A percentile compares a stretch with the other conserved stretches of the same genome.
phyloP scores from a whole-genome alignment of 2,888 invertebrate genomes.

The Nowickia ferox region DNA sequence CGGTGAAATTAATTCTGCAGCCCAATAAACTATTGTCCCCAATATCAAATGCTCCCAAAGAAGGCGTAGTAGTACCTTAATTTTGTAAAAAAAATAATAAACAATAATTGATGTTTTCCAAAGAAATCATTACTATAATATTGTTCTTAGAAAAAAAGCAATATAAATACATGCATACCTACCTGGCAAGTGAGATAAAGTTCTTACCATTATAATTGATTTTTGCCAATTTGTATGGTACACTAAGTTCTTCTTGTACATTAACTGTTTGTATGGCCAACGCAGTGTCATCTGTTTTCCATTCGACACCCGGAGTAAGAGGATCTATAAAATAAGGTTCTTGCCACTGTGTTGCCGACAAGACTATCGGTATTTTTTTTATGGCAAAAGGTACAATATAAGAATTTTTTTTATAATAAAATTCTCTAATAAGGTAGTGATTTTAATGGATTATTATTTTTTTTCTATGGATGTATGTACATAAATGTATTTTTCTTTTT shows the following conservation, averaged over 20 bases:
- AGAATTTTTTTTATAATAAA: neutral
- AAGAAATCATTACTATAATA: neutral
- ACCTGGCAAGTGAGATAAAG: neutral
- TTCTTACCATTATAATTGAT: slow-evolving; percentile 74
- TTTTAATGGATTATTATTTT: too few species aligned
- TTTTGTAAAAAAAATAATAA: neutral
- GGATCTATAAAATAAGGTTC: slow-evolving; percentile 72
- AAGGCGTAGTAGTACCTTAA: slow-evolving; percentile 70
- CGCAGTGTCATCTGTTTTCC: slow-evolving; percentile 53
- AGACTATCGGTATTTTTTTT: slow-evolving; percentile 17
- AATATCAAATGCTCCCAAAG: slow-evolving; percentile 73
- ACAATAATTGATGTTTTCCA: neutral
- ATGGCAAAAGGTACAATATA: neutral
- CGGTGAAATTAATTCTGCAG: slow-evolving; percentile 62
- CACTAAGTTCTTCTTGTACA: slow-evolving; percentile 74
- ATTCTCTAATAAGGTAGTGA: neutral
- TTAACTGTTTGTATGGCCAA: slow-evolving; percentile 69
- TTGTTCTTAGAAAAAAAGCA: neutral
- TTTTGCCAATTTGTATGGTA: slow-evolving; percentile 73
- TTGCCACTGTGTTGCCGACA: slow-evolving; percentile 66
- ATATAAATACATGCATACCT: neutral
- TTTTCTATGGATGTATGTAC: too few species aligned
- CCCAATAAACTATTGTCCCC: slow-evolving; percentile 74
- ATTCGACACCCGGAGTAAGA: slow-evolving; percentile 66
- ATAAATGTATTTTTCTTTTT: too few species aligned